Evolutionary conservation across 2,113 vertebrate genomes (phyloP).

Genomic region (Anser cygnoides): DNA sequence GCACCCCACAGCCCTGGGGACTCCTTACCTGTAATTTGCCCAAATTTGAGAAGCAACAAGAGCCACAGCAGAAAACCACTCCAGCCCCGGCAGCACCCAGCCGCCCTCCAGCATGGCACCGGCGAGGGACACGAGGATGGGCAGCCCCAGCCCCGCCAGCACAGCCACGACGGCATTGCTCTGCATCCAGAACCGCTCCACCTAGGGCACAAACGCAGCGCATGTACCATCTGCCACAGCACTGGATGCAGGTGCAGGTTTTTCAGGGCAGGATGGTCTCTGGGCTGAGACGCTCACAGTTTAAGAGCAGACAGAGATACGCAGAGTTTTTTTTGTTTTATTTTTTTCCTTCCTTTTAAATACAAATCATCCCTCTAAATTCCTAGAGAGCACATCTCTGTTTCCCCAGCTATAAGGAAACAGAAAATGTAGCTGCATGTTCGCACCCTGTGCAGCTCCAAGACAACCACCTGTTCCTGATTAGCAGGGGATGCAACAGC

Average conservation of each 20-base stretch:
- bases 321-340: not conserved
- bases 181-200: slow-evolving; percentile 98
- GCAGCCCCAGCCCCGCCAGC: slow-evolving; percentile 88
- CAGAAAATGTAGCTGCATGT: not conserved
- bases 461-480: not conserved
- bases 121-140: slow-evolving; percentile 58
- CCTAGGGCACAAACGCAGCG: slow-evolving; percentile 70
- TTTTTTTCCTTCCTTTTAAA: not conserved
- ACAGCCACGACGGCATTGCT: slow-evolving; percentile 88
- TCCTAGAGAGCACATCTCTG: not conserved
- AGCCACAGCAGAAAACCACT: slow-evolving; percentile 83
- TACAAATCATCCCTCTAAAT: not conserved
- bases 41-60: slow-evolving; percentile 82
- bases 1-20: not conserved
- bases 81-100: slow-evolving; percentile 67
- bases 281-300: not conserved
- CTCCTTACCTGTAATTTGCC: slow-evolving; percentile 87
- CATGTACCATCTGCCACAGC: too few relatives aligned
- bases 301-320: not conserved
- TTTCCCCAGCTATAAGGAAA: not conserved
- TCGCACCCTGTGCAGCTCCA: not conserved
- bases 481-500: not conserved
- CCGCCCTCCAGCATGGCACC: slow-evolving; percentile 64
- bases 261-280: not conserved
- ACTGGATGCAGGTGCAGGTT: not conserved